These are phyloP conservation scores for Scaptomyza pallida DNA, from an alignment of 1,140 invertebrate genomes.

Conservation along the genomic window DNA sequence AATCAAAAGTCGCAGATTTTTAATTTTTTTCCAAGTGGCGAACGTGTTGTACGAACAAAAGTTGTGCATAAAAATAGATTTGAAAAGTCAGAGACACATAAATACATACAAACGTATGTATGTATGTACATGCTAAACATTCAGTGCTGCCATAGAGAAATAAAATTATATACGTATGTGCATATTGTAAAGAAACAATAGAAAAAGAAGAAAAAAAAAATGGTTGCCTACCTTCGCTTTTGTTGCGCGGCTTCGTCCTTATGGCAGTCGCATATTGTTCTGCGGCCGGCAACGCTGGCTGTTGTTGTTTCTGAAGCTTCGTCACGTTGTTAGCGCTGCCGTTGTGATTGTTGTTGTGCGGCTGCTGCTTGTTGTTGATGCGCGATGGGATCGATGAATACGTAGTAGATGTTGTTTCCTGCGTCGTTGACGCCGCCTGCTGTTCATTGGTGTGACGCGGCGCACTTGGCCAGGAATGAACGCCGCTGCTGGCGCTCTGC, in stretches of 20 bases:
- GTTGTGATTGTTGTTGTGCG: neutral
- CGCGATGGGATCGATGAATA: neutral
- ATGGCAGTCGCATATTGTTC: constrained; percentile 18
- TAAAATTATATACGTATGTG: neutral
- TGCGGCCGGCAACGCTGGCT: neutral
- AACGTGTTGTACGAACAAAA: constrained; percentile 11
- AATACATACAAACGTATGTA: constrained; percentile 23
- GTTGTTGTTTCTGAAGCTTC: constrained; percentile 18
- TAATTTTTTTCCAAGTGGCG: neutral
- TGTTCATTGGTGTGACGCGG: constrained; percentile 1
- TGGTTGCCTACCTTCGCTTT: constrained; percentile 54
- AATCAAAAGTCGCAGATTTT: neutral
- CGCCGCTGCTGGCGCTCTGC: constrained; percentile 11
- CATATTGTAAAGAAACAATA: constrained; percentile 2
- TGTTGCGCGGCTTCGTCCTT: constrained; percentile 51
- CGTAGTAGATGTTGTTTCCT: neutral
- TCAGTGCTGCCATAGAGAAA: constrained; percentile 14
- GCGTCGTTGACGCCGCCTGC: neutral
- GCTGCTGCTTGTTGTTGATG: neutral
- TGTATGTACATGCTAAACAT: constrained; percentile 2
- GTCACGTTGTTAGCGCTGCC: neutral
- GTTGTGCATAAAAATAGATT: constrained; percentile 53
- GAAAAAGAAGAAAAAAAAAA: constrained; percentile 30
- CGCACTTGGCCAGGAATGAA: constrained; percentile 17
- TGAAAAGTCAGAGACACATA: constrained; percentile 15